Base-by-base conservation (phyloP, 2,113 vertebrate species). In the Sceloporus undulatus region DNA sequence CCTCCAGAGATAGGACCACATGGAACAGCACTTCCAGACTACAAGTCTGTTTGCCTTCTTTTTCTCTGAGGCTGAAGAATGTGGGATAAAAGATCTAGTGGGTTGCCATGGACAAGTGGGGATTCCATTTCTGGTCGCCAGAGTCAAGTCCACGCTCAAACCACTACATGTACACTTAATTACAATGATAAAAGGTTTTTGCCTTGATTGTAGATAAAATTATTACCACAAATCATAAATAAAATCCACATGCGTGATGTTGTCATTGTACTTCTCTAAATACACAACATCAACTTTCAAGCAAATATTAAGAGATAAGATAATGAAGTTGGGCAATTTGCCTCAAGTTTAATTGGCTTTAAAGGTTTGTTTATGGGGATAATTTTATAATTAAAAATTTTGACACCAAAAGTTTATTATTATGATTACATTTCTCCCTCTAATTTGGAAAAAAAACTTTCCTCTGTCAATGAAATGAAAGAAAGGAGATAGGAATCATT, bases 401-500 rank as follows among this genome's bases (percentile, higher is more conserved):
- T 70, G 77, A 38, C 34, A n/a, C 5, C 40, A 48, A 62, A n/a
- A n/a, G 38, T 62, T 62, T 42, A 25, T 70, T 74, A 62, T 42
- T 74, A 62, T 42, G 40, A 74, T 73, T 71, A 86, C 56, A 27
- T 9, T 54, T n/a, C 21, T 86, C 25, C 27, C 76, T 86, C n/a
- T 38, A 38, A 56, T 79, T 73, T 87, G 52, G 13, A 21, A 38
- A 29, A 48, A 48, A 29, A 1, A n/a, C n/a, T 29, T 87, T 81
- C 6, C 29, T 52, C 25, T 87, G 66, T 74, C n/a, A 27, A 71
- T 80, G n/a, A 87, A 73, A 62, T 74, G 68, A 74, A 66, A 56
- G 59, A 76, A 85, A 79, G 27, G 56, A 81, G 21, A 59, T 82
- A 79, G 16, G 38, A 62, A 84, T 6, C 23, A 59, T 90, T 77